These are phyloP conservation scores for Pseudopodoces humilis DNA, from an alignment of 2,113 vertebrate genomes.

Conservation along the genomic window DNA sequence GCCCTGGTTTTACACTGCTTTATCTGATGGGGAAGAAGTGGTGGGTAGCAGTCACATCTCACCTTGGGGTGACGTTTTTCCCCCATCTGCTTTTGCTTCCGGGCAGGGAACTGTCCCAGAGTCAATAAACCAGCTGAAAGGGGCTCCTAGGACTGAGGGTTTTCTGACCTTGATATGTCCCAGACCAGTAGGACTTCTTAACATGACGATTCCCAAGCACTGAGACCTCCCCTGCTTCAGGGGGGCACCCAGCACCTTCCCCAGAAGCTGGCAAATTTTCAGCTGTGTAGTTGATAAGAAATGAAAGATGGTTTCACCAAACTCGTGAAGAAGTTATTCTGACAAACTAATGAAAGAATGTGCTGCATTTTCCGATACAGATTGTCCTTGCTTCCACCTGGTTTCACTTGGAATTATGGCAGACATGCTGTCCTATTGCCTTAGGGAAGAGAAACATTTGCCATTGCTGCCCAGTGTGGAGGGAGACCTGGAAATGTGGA, in stretches of 20 bases:
- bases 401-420: not conserved
- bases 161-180: not conserved
- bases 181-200: not conserved
- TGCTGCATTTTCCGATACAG: not conserved
- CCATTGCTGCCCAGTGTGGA: not conserved
- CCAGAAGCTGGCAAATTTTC: not conserved
- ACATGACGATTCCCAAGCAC: rapidly evolving
- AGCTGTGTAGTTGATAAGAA: not conserved
- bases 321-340: rapidly evolving
- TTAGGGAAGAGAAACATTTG: rapidly evolving
- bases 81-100: not conserved
- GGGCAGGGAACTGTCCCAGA: not conserved
- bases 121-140: not conserved
- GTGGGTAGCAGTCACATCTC: not conserved
- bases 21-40: not conserved
- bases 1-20: not conserved
- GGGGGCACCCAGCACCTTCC: not conserved
- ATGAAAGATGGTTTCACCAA: not conserved
- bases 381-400: not conserved
- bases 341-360: not conserved
- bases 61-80: not conserved
- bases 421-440: rapidly evolving
- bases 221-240: not conserved
- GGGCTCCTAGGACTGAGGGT: not conserved
- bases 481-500: not conserved